Evolutionary conservation across 2,113 vertebrate genomes (phyloP), one percentile per base, ranked within the genome.

Genomic region (Leptobrachium leishanense): DNA sequence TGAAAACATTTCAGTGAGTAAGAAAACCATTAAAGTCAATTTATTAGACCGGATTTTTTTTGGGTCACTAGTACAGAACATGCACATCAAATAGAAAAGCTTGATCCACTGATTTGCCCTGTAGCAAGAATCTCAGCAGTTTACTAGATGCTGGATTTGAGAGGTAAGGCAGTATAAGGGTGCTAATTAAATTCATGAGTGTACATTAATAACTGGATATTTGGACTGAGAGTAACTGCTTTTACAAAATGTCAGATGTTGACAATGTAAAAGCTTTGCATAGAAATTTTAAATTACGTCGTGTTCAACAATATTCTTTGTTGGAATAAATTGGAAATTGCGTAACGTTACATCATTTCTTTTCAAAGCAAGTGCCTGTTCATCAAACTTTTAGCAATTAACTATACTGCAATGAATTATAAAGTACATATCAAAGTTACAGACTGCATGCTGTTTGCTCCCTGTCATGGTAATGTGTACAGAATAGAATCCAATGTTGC

Each of bases 41-140:
- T 92, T 87, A 91, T 92, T 91, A 92, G 85, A 89, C 85, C 86
- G 91, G 86, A 82, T 85, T 89, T 88, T 91, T 67, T 90, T 91
- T 86, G 84, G 82, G 87, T 91, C 88, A 88, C 70, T 91, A 85
- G 76, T 86, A 89, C 74, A 85, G 84, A 89, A 87, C 81, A 85
- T 81, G 83, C 70, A 89, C 84, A 89, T 90, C 89, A 87, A 92
- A 90, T 85, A 89, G 82, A 89, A 91, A 89, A 86, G 62, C 84
- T 81, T 76, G 80, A 89, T 86, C 70, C 85, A 75, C 74, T 90
- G 84, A 86, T 92, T 84, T 86, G 83, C 79, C 84, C 83, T 86
- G 87, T 87, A 88, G 82, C 83, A 84, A 85, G 87, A 83, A 85
- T 86, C 82, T 85, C 85, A 88, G 84, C 74, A 79, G 84, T 85